Evolutionary conservation across 2,113 vertebrate species (phyloP).

Genomic region (Callipepla californica): DNA sequence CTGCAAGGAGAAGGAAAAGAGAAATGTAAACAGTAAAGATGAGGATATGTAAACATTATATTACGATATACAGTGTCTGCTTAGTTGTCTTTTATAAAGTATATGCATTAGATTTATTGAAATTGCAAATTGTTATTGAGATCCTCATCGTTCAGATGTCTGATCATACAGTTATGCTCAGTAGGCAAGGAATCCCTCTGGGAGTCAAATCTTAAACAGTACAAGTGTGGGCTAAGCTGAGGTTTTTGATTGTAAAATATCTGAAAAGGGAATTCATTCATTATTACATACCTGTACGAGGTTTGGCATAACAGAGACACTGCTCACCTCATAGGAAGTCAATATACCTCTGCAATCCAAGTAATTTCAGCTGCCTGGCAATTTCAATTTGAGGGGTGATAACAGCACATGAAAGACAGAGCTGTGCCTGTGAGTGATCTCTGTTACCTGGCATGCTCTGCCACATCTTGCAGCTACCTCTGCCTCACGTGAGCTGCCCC

Average conservation of each 20-base stretch:
- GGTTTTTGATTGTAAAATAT: neutral
- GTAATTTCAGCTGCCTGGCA: neutral
- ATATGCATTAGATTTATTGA: neutral
- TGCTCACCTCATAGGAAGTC: neutral
- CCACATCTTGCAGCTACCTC: neutral
- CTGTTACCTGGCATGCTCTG: accelerated
- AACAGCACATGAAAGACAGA: neutral
- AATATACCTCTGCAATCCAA: neutral
- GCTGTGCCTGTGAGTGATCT: neutral
- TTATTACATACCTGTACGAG: neutral
- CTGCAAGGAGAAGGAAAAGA: constrained; percentile 72
- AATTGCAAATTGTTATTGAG: neutral
- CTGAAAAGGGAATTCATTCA: neutral
- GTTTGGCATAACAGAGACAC: neutral
- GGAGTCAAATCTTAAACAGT: neutral
- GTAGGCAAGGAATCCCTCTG: neutral
- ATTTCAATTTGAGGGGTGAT: neutral
- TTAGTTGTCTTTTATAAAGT: neutral
- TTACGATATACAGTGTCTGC: neutral
- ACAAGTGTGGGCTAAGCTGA: accelerated
- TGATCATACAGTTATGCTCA: neutral
- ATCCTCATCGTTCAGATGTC: neutral
- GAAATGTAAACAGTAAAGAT: neutral
- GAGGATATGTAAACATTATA: neutral
- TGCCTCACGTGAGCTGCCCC: neutral